A percentile compares a stretch with the other conserved stretches of the same genome.
Conservation (phyloP, 2,113 vertebrate genomes). For the Poeciliopsis prolifica region DNA sequence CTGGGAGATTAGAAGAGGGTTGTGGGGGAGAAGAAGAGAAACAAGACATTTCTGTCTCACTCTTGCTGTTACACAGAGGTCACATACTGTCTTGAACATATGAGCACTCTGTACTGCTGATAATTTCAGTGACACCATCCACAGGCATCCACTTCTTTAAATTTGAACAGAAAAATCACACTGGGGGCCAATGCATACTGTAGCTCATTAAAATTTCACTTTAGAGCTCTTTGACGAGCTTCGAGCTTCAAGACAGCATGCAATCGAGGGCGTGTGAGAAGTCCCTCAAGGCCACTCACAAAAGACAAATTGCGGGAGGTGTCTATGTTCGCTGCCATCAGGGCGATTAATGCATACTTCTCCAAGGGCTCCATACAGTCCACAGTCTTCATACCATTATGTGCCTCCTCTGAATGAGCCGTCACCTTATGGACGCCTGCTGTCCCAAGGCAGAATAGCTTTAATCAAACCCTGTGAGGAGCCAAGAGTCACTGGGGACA, state of each 20-base stretch:
- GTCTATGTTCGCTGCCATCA: conserved; percentile 58
- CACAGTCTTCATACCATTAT: conserved; percentile 42
- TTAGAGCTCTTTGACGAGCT: conserved; percentile 57
- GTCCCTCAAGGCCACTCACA: conserved; percentile 62
- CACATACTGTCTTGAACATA: conserved; percentile 37
- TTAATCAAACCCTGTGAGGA: conserved; percentile 71
- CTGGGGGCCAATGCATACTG: conserved; percentile 64
- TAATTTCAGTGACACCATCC: conserved; percentile 54
- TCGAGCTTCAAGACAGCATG: conserved; percentile 57
- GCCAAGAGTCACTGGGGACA: conserved; percentile 62
- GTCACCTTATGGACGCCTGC: conserved; percentile 49
- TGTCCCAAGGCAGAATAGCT: conserved; percentile 63
- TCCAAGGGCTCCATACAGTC: conserved; percentile 52
- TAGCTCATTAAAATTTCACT: conserved; percentile 74
- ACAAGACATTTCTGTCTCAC: conserved; percentile 21
- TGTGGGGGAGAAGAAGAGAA: conserved; percentile 18
- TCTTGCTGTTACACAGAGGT: conserved; percentile 52
- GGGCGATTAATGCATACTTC: conserved; percentile 60
- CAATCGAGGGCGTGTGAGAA: conserved; percentile 50
- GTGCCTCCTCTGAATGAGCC: conserved; percentile 48
- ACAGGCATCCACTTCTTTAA: conserved; percentile 50
- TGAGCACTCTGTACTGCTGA: conserved; percentile 13
- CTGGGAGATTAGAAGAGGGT: conserved; percentile 44
- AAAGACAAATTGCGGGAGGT: conserved; percentile 57
- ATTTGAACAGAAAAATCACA: conserved; percentile 61